Conservation (phyloP, 2,113 vertebrate genomes). For the Grallaria varia region DNA sequence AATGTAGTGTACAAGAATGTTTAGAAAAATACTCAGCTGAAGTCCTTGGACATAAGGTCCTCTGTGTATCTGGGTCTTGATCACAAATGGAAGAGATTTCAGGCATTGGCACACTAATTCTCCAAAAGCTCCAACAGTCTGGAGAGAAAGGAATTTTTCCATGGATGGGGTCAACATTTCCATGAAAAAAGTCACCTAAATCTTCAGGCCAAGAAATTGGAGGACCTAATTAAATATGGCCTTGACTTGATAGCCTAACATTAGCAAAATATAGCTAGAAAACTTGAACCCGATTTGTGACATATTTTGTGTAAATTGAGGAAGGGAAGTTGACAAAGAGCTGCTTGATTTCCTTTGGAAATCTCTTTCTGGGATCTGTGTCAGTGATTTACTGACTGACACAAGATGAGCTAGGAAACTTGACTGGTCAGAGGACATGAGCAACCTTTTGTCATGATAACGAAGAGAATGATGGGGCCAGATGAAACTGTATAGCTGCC, state of each 20-base stretch:
- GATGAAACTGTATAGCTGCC: not conserved
- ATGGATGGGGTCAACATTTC: not conserved
- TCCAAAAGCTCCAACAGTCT: not conserved
- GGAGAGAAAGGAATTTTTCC: not conserved
- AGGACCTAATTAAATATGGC: not conserved
- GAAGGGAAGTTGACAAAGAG: not conserved
- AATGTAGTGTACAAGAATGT: not conserved
- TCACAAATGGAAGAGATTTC: not conserved
- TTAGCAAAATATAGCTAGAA: not conserved
- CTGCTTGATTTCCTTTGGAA: not conserved
- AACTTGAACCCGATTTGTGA: not conserved
- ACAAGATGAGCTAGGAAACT: not conserved
- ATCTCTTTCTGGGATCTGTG: not conserved
- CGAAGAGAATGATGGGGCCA: accelerated
- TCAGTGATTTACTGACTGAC: not conserved
- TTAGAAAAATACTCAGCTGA: not conserved
- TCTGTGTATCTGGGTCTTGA: not conserved
- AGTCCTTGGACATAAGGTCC: not conserved
- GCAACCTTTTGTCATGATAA: not conserved
- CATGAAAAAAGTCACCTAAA: not conserved
- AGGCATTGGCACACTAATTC: not conserved
- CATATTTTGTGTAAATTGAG: not conserved
- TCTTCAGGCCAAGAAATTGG: not conserved
- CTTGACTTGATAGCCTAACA: not conserved
- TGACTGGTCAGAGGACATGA: not conserved